phyloP scores from a whole-genome alignment of 2,797 vertebrate genomes.

The Brachyalestes nurse region DNA sequence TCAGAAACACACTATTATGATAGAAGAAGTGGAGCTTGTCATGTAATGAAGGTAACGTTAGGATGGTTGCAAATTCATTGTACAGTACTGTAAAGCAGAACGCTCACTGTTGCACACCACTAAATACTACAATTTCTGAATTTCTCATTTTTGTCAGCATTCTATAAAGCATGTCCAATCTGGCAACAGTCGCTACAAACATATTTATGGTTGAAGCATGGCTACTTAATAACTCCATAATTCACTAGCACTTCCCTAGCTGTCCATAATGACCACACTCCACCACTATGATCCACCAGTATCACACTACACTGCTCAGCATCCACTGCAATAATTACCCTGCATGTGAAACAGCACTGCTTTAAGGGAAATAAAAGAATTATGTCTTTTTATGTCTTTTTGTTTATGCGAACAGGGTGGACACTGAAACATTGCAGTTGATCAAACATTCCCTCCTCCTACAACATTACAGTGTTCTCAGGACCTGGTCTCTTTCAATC shows the following conservation, averaged over 20 bases:
- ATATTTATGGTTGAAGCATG: not conserved
- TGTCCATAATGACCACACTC: not conserved
- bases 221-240: not conserved
- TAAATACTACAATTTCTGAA: not conserved
- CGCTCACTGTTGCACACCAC: not conserved
- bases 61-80: not conserved
- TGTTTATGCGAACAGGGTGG: too few species aligned
- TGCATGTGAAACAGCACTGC: not conserved
- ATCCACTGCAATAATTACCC: not conserved
- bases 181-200: not conserved
- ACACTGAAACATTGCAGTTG: not conserved
- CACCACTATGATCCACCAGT: not conserved
- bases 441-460: not conserved
- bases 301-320: not conserved
- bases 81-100: not conserved
- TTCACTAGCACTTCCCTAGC: not conserved
- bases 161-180: not conserved
- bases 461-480: not conserved
- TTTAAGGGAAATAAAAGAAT: too few species aligned
- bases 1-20: not conserved
- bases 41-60: not conserved
- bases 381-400: too few species aligned
- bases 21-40: not conserved
- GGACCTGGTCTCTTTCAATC: not conserved
- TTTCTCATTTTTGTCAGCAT: not conserved